phyloP scores from a whole-genome alignment of 2,113 vertebrate genomes.

The Hucho hucho region DNA sequence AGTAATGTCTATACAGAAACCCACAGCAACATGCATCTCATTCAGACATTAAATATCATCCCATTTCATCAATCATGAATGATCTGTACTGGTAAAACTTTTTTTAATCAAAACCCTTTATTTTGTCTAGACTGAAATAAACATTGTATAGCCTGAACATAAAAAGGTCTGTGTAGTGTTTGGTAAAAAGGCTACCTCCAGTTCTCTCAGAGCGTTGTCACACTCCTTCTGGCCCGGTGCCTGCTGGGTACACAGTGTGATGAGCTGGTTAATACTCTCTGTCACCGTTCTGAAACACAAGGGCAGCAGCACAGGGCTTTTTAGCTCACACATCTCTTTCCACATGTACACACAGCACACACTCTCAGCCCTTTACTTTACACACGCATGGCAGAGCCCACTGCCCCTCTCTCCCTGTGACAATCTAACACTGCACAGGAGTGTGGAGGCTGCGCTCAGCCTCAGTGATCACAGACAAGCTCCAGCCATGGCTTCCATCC shows the following conservation, averaged over 20 bases:
- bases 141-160: neutral
- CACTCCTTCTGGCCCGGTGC: constrained; percentile 98
- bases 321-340: constrained; percentile 29
- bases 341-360: constrained; percentile 26
- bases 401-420: constrained; percentile 3
- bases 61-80: neutral
- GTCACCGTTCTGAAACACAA: constrained; percentile 90
- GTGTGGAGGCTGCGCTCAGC: constrained; percentile 33
- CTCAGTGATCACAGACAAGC: constrained; percentile 66
- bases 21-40: constrained; percentile 11
- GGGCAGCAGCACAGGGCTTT: constrained; percentile 31
- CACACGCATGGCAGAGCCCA: constrained; percentile 31
- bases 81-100: neutral
- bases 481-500: constrained; percentile 63
- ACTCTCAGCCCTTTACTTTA: neutral
- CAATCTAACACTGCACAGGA: constrained; percentile 27
- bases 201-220: constrained; percentile 93
- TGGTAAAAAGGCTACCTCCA: constrained; percentile 80
- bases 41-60: neutral
- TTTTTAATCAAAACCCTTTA: no score
- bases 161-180: neutral
- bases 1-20: neutral
- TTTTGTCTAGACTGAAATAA: no score
- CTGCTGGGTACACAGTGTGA: constrained; percentile 97
- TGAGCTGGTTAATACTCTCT: constrained; percentile 98